Evolutionary conservation across 2,888 invertebrate genomes (phyloP), one percentile per base, ranked within the genome.

Genomic region (Teinopalpus imperialis): DNA sequence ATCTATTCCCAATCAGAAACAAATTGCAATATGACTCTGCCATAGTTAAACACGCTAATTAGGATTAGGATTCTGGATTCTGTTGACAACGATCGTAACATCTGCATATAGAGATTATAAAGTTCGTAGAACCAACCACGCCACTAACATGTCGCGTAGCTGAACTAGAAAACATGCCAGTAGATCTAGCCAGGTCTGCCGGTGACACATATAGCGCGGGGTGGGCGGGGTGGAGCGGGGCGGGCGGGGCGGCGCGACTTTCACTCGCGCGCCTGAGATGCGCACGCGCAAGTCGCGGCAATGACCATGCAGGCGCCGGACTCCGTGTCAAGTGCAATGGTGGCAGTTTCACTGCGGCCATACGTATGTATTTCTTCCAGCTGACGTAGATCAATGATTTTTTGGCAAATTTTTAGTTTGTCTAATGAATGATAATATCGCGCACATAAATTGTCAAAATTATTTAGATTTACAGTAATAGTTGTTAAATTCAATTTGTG

Each of bases 251-350:
- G 43, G 47, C 46, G 58, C 66, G 74, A 81, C 81, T 81, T 81
- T 81, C 81, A 81, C 81, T 81, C 61, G 70, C 72, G 63, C 64
- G 66, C 61, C 61, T 58, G 68, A 69, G 74, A 74, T 66, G 63
- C 59, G 59, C 53, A 43, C 55, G 30, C 36, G 36, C 43, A 36
- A 14, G 42, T 27, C 61, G 66, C 74, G 76, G 69, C 81, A 80
- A 74, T 81, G 81, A 78, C 81, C 80, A 77, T 70, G 73, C 71
- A 21, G 58, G 52, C 55, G 50, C 41, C 45, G 32, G 40, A 55
- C 59, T 54, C 63, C 69, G 72, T 74, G 81, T 81, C 81, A 81
- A 81, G 79, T 77, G 75, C 74, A 69, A 53, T 48, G 44, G 46
- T 43, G 35, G 40, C 42, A 43, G 46, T 58, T 60, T 60, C 58